Conservation (phyloP, 2,797 vertebrate species). For the Notolepis coatsorum region DNA sequence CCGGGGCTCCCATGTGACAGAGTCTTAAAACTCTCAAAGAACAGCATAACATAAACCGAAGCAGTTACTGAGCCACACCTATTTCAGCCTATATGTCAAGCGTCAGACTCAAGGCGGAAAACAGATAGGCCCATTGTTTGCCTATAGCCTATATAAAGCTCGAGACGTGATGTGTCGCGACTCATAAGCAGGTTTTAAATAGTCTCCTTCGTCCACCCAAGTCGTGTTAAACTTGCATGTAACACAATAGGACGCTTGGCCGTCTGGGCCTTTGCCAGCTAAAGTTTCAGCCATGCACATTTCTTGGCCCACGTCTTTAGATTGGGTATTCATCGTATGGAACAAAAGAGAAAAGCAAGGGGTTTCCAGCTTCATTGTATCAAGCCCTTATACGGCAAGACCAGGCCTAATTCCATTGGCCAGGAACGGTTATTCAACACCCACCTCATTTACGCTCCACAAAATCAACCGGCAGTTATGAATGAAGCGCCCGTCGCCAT, state of each 20-base stretch:
- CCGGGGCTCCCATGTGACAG: no score
- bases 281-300: conserved; percentile 54
- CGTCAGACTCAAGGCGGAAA: conserved; percentile 41
- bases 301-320: conserved; percentile 37
- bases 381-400: conserved; percentile 12
- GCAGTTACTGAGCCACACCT: no score
- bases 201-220: conserved; percentile 47
- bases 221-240: conserved; percentile 35
- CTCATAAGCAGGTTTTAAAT: conserved; percentile 48
- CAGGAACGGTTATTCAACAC: neutral
- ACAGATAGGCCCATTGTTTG: conserved; percentile 31
- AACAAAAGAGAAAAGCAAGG: conserved; percentile 46
- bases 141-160: conserved; percentile 50
- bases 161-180: conserved; percentile 33
- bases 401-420: neutral
- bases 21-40: no score
- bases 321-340: conserved; percentile 38
- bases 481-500: neutral
- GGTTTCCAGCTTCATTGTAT: conserved; percentile 31
- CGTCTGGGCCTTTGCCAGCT: conserved; percentile 52
- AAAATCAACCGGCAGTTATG: conserved; percentile 8
- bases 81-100: conserved; percentile 51
- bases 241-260: conserved; percentile 51
- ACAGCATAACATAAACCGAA: no score
- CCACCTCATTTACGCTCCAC: conserved; percentile 2